phyloP scores from a whole-genome alignment of 2,113 vertebrate genomes.

The Macrotis lagotis region DNA sequence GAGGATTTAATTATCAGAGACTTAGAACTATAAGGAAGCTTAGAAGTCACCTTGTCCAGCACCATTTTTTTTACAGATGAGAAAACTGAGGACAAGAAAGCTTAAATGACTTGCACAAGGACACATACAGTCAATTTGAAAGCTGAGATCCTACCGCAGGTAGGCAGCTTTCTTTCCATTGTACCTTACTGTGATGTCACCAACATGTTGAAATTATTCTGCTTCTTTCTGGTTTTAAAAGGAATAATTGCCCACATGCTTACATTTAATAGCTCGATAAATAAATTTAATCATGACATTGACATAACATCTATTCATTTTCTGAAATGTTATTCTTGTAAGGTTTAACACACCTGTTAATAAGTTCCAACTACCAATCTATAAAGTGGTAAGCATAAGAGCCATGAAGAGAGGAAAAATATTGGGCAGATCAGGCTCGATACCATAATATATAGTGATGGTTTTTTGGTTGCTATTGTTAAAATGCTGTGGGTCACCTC shows the following conservation, averaged over 20 bases:
- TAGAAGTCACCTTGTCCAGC: too few species aligned
- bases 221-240: not conserved
- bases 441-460: not conserved
- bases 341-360: not conserved
- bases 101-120: too few species aligned
- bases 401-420: not conserved
- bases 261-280: not conserved
- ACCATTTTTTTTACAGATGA: too few species aligned
- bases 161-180: too few species aligned
- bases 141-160: too few species aligned
- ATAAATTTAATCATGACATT: not conserved
- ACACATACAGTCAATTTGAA: too few species aligned
- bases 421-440: not conserved
- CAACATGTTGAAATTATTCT: conserved; percentile 1
- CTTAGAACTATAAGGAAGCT: too few species aligned
- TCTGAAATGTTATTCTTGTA: not conserved
- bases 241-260: not conserved
- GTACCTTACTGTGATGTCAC: too few species aligned
- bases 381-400: not conserved
- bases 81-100: too few species aligned
- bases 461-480: conserved; percentile 7
- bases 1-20: too few species aligned
- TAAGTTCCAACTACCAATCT: conserved; percentile 22
- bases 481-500: not conserved
- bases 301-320: not conserved